Evolutionary conservation across 2,888 invertebrate genomes (phyloP), one percentile per base, ranked within the genome.

Genomic region (Metellina segmentata): DNA sequence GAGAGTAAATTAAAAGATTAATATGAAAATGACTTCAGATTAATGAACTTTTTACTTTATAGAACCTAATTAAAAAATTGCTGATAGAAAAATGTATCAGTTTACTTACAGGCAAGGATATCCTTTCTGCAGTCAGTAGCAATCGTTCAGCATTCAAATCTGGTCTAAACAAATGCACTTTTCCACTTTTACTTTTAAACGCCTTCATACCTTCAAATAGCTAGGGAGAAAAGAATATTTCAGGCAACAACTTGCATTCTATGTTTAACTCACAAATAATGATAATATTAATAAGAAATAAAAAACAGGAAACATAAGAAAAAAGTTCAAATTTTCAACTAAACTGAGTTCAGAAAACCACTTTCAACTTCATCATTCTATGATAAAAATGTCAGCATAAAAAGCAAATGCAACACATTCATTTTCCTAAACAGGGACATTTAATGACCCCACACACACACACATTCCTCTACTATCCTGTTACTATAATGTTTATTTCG

Each of bases 141-240:
- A 99, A 98, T 93, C 99, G 96, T 92, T 96, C 96, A 98, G 99
- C 98, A 95, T 99, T 99, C 95, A 98, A 96, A 87, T 98, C 97
- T 0, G 99, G 99, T 83, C 99, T 97, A 95, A 99, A 99, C 94
- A 99, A 95, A 94, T 99, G 96, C 94, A 99, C 97, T 95, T 97
- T 97, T 90, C 97, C 98, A 95, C 99, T 99, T 16, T 96, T 96
- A 11, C 99, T 98, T 94, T 98, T 96, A 95, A 98, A 99, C 0
- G 99, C 99, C 95, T 99, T 99, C 96, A 99, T 96, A 86, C 99
- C 99, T 96, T 99, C 99, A 95, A 99, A 99, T 20, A 87, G 71
- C 87, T 87, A 51, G 1, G 34, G 1, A 51, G 6, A 71, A 53
- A 71, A 71, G 34, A 77, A 61, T 9, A n/a, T n/a, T 7, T 16